These are phyloP conservation scores for Xestia c-nigrum DNA, from an alignment of 2,888 invertebrate genomes.

Conservation along the genomic window DNA sequence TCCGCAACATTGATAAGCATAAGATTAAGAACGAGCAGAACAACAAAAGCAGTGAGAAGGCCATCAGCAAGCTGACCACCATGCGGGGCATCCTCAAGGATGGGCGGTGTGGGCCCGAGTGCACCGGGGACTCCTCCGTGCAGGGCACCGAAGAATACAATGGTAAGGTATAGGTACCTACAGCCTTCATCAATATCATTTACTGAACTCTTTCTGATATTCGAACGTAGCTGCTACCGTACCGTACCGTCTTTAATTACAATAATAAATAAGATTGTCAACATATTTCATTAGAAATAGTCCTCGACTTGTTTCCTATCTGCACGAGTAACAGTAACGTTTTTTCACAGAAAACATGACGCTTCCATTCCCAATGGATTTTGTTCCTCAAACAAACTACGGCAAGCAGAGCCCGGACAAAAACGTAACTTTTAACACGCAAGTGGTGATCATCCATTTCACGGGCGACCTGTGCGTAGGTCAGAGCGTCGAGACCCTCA, in stretches of 20 bases:
- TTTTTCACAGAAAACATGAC: constrained; percentile 75
- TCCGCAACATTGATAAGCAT: constrained; percentile 87
- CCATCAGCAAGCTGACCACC: constrained; percentile 83
- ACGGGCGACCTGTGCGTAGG: constrained; percentile 90
- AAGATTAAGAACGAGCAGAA: constrained; percentile 85
- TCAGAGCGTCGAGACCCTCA: constrained; percentile 91
- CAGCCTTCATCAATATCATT: background rate
- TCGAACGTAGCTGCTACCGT: background rate
- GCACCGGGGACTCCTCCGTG: constrained; percentile 84
- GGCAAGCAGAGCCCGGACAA: constrained; percentile 83
- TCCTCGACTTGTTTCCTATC: background rate
- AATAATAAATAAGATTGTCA: background rate
- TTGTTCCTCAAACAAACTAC: constrained; percentile 78
- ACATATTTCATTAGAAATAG: background rate
- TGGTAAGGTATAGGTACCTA: constrained; percentile 64
- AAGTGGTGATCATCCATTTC: constrained; percentile 92
- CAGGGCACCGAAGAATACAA: constrained; percentile 78
- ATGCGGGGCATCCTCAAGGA: constrained; percentile 87
- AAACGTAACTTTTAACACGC: constrained; percentile 88
- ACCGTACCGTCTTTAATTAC: background rate
- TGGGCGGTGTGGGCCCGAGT: constrained; percentile 85
- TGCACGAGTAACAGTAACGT: background rate
- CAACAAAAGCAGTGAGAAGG: constrained; percentile 79
- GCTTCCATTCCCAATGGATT: constrained; percentile 81
- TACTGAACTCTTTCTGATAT: background rate